Evolutionary conservation across 2,113 vertebrate species (phyloP), one percentile per base, ranked within the genome.

Genomic region (Aldabrachelys gigantea): DNA sequence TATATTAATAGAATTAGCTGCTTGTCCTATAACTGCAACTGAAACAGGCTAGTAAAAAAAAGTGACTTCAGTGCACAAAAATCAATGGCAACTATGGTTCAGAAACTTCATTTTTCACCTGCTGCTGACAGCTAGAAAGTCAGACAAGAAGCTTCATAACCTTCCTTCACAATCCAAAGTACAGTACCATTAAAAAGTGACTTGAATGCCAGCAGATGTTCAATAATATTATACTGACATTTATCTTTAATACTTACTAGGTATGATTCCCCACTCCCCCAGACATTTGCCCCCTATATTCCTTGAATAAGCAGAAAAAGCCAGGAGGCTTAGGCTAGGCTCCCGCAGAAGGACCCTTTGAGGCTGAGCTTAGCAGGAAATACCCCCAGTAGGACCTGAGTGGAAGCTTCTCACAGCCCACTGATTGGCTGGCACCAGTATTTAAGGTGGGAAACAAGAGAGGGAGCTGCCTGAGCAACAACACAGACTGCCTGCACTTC

Each of bases 91-190:
- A 24, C 79, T 2, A 87, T 25, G 3, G 25, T 17, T 90, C 80
- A 82, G 83, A 72, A 82, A 62, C 47, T 72, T 75, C 25, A 57
- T 88, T 88, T 94, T 92, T 95, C 78, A 59, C 88, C 31, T 86
- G 31, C 49, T 79, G 35, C 84, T 89, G 65, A 82, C 87, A 50
- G 22, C 69, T 44, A 52, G 29, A 92, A 90, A 92, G 89, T 72
- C 24, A 54, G n/a, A 8, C 59, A 89, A 88, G 69, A 86, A 80
- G 80, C n/a, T 35, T 84, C 62, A 65, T 85, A 95, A 69, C 10
- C 27, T 84, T 81, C 41, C 72, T 50, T 85, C 82, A 54, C 69
- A 79, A 88, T 29, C n/a, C 31, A 52, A 47, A 41, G 27, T 50
- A 84, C 52, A n/a, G 22, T 50, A 84, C 52, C 79, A 82, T 89